Base-by-base conservation (phyloP, 1,140 invertebrate genomes). In the Heliconius hermathena region DNA sequence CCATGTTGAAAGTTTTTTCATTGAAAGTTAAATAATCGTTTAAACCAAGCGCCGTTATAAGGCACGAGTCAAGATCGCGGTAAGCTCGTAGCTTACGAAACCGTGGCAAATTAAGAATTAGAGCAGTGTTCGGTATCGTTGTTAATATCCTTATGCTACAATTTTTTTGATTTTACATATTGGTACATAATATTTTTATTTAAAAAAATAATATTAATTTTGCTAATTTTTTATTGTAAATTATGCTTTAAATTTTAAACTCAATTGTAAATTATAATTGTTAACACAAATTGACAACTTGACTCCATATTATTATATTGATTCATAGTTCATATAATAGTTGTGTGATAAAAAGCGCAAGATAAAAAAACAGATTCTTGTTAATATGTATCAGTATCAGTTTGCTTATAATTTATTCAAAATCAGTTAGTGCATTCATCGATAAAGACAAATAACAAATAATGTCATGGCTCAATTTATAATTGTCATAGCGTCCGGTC, bases 381-480 rank as follows among this genome's bases (percentile, higher is more conserved):
- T 18, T n/a, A 13, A 72, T 20, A 13, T 72, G 36, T 38, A 41
- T 66, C 8, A n/a, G 36, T 72, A 22, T 11, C 71, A 29, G 22
- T 29, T 66, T 29, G 8, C 22, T 66, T 29, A 16, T 26, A 66
- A 66, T 29, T 11, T 26, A 66, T 66, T 66, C 22, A 66, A 26
- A 66, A 29, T 26, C 22, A 13, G 60, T 66, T 66, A 66, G 29
- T 79, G 26, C 57, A 74, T 74, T 74, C 71, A 74, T 71, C 52
- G 71, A 77, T 73, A 77, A 74, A 77, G 60, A 76, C 75, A 74
- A 78, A 81, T 78, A 76, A 72, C 52, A 73, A 91, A 92, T 88
- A 91, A 87, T 91, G 91, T 93, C 89, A 91, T 71, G 90, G 90
- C 82, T 88, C 80, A 79, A 75, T 80, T 80, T 84, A 88, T 88